phyloP scores from a whole-genome alignment of 2,888 invertebrate genomes.

The Dicranocentrus wangi region DNA sequence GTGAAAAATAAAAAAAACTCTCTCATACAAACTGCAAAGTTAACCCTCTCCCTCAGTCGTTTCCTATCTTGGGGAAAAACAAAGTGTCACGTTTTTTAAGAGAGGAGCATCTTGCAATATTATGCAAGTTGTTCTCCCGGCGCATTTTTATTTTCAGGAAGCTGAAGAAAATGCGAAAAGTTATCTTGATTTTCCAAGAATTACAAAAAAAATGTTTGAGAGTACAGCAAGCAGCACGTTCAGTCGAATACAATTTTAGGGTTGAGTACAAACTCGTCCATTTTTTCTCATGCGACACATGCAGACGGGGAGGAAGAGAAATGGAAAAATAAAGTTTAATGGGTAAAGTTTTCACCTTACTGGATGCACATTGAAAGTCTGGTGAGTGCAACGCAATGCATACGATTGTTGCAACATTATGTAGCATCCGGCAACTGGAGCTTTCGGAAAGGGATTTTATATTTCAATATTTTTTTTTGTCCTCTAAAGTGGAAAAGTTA shows the following conservation, averaged over 20 bases:
- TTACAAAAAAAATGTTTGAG: background rate
- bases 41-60: background rate
- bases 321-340: constrained; percentile 19
- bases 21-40: background rate
- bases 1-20: background rate
- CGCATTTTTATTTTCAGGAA: constrained; percentile 6
- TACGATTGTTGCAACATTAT: too few relatives aligned
- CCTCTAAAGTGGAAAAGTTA: too few relatives aligned
- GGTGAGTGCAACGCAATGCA: too few relatives aligned
- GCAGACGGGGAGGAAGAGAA: background rate
- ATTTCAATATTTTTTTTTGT: too few relatives aligned
- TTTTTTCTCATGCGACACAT: too few relatives aligned
- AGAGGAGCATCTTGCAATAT: constrained; percentile 22
- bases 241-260: too few relatives aligned
- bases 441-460: too few relatives aligned
- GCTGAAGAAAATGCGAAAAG: constrained; percentile 2
- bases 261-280: too few relatives aligned
- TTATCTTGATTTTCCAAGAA: constrained; percentile 1
- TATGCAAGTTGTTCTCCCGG: constrained; percentile 19
- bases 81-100: background rate
- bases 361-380: constrained; percentile 7
- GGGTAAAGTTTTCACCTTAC: constrained; percentile 25
- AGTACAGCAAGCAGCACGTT: background rate
- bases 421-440: too few relatives aligned
- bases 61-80: constrained; percentile 6